These are phyloP conservation scores for Heliconius hortense DNA, from an alignment of 2,888 invertebrate species.

Conservation along the genomic window DNA sequence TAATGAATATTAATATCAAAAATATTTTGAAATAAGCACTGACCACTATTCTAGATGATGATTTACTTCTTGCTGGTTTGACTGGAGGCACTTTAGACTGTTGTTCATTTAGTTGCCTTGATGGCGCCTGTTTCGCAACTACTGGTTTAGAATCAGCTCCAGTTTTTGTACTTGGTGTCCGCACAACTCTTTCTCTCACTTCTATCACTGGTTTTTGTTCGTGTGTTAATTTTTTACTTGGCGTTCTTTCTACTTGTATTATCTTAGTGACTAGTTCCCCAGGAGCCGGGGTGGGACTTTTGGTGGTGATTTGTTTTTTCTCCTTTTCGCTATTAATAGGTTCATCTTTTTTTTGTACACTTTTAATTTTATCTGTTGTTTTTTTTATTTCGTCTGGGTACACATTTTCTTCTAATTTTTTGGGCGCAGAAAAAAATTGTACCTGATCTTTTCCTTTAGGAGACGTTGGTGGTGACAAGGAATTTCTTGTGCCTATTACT, in stretches of 20 bases:
- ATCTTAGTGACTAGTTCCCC: conserved; percentile 75
- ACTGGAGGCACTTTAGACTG: conserved; percentile 68
- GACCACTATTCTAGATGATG: conserved; percentile 77
- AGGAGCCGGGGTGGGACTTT: conserved; percentile 52
- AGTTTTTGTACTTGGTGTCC: conserved; percentile 72
- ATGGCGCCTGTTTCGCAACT: conserved; percentile 53
- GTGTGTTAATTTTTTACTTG: conserved; percentile 65
- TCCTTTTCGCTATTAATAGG: conserved; percentile 57
- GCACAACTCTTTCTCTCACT: conserved; percentile 70
- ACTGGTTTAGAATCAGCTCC: conserved; percentile 60
- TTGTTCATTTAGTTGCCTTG: conserved; percentile 57
- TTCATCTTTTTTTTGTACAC: conserved; percentile 60
- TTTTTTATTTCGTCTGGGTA: conserved; percentile 62
- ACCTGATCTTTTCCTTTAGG: conserved; percentile 65
- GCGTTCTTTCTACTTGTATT: conserved; percentile 73
- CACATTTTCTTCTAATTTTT: conserved; percentile 66
- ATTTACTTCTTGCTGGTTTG: conserved; percentile 78
- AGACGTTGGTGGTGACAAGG: conserved; percentile 62
- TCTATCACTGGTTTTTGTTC: conserved; percentile 71
- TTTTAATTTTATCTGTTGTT: conserved; percentile 51
- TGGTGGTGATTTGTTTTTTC: conserved; percentile 46
- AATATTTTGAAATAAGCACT: conserved; percentile 72
- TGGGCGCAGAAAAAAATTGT: conserved; percentile 61
- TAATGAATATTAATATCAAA: conserved; percentile 61
- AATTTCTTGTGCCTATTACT: conserved; percentile 50